Base-by-base conservation (phyloP, 2,888 invertebrate genomes). In the Harpalus rufipes region DNA sequence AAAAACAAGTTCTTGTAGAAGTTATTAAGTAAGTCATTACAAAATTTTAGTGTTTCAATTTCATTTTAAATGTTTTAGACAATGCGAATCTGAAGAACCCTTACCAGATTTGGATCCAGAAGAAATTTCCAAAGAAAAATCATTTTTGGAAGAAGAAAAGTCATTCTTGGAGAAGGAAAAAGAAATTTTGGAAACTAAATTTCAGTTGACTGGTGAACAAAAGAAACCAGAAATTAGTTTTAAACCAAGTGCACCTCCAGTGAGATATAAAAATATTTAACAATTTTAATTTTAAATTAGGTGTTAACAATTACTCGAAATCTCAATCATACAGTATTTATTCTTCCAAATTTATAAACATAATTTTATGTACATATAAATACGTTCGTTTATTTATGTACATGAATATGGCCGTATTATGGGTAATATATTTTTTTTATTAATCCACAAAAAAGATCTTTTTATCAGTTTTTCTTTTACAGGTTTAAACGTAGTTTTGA, bases 1-100 rank as follows among this genome's bases (percentile, higher is more conserved):
- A 85, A 65, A 80, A 85, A 68, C 25, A 85, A 85, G 80, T 85
- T 18, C 63, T 85, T 21, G 85, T 85, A 21, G 85, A 85, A 85
- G 85, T 85, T 7, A 85, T 85, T 32, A 85, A 80, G 85, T 85
- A n/a, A 68, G 21, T 65, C 2, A 59, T 7, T 16, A 18, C 18
- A 21, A 14, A 21, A 21, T 61, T 61, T 63, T 63, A 6, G 6
- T 51, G 51, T 56, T 8, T 76, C 18, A 8, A 16, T 74, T 76
- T 44, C n/a, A 51, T 18, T 14, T 79, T 79, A 5, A 56, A 16
- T 63, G 7, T 68, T 82, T 14, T 39, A 83, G 84, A 56, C 84
- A 84, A 84, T 84, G 84, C 12, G 84, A 84, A 51, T 14, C 76
- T 16, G 78, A 78, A 58, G 80, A 80, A 61, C 59, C 61, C 1